Evolutionary conservation across 2,888 invertebrate genomes (phyloP).

Genomic region (Stictocephala bisonia): DNA sequence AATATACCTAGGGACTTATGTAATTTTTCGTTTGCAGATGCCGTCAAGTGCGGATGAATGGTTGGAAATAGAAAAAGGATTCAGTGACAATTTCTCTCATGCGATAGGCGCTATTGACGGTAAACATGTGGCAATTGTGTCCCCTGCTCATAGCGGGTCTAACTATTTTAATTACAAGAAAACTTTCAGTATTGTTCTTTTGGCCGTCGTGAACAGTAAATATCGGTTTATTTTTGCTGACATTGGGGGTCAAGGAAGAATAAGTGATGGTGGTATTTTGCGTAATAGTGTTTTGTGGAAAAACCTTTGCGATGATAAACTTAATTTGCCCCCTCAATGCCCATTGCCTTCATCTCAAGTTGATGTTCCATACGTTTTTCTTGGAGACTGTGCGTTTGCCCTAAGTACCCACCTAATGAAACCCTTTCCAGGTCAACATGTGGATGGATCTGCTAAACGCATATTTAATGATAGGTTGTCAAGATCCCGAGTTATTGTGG

Average conservation of each 20-base stretch:
- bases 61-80: constrained; percentile 48
- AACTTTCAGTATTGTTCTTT: constrained; percentile 57
- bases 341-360: constrained; percentile 50
- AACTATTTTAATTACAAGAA: constrained; percentile 59
- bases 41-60: constrained; percentile 37
- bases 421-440: constrained; percentile 50
- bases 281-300: too few species aligned
- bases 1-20: too few species aligned
- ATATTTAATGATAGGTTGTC: constrained; percentile 53
- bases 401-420: constrained; percentile 49
- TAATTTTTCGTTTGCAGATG: too few species aligned
- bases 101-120: constrained; percentile 58
- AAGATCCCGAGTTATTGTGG: constrained; percentile 51
- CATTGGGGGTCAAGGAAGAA: constrained; percentile 44
- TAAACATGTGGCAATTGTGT: constrained; percentile 58
- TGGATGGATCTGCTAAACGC: constrained; percentile 45
- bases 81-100: constrained; percentile 44
- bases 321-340: constrained; percentile 50
- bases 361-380: constrained; percentile 59
- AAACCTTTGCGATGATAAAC: too few species aligned
- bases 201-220: constrained; percentile 60
- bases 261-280: too few species aligned
- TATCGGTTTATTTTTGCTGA: constrained; percentile 58
- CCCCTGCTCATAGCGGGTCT: constrained; percentile 54
- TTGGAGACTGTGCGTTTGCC: constrained; percentile 57